Evolutionary conservation across 1,140 invertebrate species (phyloP), one percentile per base, ranked within the genome.

Genomic region (Dreissena polymorpha): DNA sequence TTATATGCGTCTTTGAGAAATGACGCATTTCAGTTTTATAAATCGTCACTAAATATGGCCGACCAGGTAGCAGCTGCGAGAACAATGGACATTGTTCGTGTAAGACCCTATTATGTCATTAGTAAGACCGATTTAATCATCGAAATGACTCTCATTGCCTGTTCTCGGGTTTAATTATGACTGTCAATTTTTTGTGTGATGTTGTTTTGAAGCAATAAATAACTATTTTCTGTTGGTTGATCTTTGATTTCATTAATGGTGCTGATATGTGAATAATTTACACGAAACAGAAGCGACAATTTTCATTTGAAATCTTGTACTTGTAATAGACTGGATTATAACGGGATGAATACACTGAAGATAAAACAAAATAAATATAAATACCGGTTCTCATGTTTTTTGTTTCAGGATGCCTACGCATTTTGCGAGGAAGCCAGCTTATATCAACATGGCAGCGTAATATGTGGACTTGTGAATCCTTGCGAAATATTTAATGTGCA

Each of bases 31-130:
- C 55, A 73, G 14, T 82, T 64, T 39, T 74, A 64, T 39, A 73
- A 82, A 57, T 53, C 70, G n/a, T 55, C 57, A 29, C 27, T 71
- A 50, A 82, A 74, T n/a, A 65, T 72, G 29, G n/a, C 79, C 1
- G 79, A 73, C 21, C 29, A 74, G 49, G 49, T 73, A 2, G 60
- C 79, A 0, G 49, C 71, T 2, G 71, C 23, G 39, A 73, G 51
- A 68, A 21, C 72, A 18, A 53, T 82, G 50, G 29, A 73, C 10
- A 64, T 80, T 29, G 27, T 80, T 12, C 29, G 23, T 23, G 78
- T 80, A 72, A 23, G 68, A 23, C 10, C 0, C 55, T n/a, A 39
- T 8, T 39, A 39, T 39, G 39, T 39, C 39, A 39, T 39, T 39
- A 5, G 2, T 2, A 39, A 39, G 39, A 39, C 39, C 2, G 39